Evolutionary conservation across 2,888 invertebrate genomes (phyloP).

Genomic region (Muschampia plurimacula): DNA sequence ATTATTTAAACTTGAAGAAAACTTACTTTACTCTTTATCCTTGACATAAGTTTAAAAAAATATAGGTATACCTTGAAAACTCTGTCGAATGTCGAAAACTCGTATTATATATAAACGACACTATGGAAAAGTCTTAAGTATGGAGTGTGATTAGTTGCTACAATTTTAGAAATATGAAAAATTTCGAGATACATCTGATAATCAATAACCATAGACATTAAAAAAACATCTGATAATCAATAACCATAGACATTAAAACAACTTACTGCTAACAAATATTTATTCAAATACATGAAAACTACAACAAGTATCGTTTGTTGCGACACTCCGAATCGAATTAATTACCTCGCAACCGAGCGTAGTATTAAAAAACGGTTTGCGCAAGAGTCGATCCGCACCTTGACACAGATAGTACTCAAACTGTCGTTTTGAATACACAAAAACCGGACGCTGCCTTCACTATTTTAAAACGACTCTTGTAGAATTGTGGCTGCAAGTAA

Average conservation of each 20-base stretch:
- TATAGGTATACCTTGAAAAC: too few relatives aligned
- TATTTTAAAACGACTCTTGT: slow-evolving; percentile 58
- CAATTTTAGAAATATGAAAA: not conserved
- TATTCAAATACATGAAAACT: slow-evolving; percentile 67
- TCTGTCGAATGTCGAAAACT: too few relatives aligned
- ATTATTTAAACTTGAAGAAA: slow-evolving; percentile 27
- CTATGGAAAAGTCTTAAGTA: too few relatives aligned
- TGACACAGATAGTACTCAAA: slow-evolving; percentile 82
- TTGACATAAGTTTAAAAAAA: not conserved
- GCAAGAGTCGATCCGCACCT: slow-evolving; percentile 84
- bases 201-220: not conserved
- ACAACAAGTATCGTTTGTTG: slow-evolving; percentile 31
- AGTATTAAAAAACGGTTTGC: slow-evolving; percentile 83
- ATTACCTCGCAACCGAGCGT: slow-evolving; percentile 83
- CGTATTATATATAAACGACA: too few relatives aligned
- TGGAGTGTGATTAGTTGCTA: not conserved
- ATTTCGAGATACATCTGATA: not conserved
- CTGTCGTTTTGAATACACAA: slow-evolving; percentile 85
- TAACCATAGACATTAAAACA: slow-evolving; percentile 18
- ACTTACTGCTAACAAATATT: slow-evolving; percentile 45
- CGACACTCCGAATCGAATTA: slow-evolving; percentile 72
- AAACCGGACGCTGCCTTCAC: slow-evolving; percentile 82
- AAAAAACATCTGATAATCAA: slow-evolving; percentile 27
- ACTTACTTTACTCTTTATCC: not conserved
- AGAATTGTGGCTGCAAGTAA: slow-evolving; percentile 39